phyloP scores from a whole-genome alignment of 2,888 invertebrate genomes.

The Vannuccia rotundouncinata region DNA sequence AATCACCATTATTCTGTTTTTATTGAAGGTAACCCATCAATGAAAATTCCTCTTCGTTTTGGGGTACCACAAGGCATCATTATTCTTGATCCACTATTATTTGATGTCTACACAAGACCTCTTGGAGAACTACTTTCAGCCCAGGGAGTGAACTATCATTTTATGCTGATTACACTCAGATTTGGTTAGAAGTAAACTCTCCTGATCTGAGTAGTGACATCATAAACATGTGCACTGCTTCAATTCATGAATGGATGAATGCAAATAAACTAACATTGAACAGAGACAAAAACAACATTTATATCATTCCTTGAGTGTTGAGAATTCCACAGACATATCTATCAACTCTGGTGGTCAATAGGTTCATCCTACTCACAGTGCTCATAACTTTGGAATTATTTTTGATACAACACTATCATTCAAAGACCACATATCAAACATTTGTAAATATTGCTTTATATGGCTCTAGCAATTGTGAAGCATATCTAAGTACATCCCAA shows the following conservation, averaged over 20 bases:
- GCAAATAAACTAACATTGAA: not conserved
- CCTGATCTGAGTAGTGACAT: not conserved
- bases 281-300: not conserved
- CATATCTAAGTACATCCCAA: not conserved
- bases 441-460: not conserved
- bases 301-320: not conserved
- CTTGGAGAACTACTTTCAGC: not conserved
- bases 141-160: not conserved
- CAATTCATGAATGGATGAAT: not conserved
- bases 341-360: not conserved
- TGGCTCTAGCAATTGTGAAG: not conserved
- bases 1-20: conserved; percentile 12
- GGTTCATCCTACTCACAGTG: not conserved
- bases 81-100: conserved; percentile 3
- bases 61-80: conserved; percentile 19
- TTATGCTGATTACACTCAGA: not conserved
- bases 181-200: not conserved
- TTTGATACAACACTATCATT: not conserved
- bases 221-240: not conserved
- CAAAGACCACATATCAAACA: not conserved
- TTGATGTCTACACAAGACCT: not conserved
- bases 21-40: conserved; percentile 8
- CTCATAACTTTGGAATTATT: not conserved
- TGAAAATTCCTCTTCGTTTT: conserved; percentile 21
- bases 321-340: not conserved